Percentiles rank a stretch among this genome's conserved stretches.
Conservation (phyloP, 2,113 vertebrate genomes). For the Gopherus flavomarginatus region DNA sequence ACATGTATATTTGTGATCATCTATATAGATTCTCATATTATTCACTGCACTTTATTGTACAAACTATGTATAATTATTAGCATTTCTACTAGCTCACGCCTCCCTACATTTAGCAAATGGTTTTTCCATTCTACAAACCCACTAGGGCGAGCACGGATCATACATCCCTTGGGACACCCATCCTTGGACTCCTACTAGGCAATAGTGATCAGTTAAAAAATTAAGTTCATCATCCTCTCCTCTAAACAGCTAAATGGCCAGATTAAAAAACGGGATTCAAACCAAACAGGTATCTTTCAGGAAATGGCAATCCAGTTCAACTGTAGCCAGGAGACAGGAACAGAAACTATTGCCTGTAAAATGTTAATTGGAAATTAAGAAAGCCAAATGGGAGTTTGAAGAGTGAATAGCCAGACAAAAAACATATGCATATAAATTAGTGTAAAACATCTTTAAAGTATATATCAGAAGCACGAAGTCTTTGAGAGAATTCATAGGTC, state of each 20-base stretch:
- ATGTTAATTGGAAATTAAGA: neutral
- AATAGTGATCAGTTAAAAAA: neutral
- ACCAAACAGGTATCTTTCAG: neutral
- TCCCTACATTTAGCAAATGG: rapidly evolving
- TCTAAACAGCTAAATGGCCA: neutral
- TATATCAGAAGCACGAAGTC: neutral
- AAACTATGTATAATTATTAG: neutral
- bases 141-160: neutral
- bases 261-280: neutral
- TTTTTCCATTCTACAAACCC: neutral
- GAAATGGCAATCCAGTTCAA: neutral
- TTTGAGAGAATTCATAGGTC: neutral
- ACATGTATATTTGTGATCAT: neutral
- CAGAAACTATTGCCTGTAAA: neutral
- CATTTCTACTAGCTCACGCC: neutral
- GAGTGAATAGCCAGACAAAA: neutral
- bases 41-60: neutral
- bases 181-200: neutral
- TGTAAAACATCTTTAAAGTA: neutral
- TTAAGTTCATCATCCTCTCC: neutral
- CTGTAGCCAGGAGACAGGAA: neutral
- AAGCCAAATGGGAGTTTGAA: neutral
- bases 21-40: neutral
- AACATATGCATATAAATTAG: neutral
- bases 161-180: neutral